These are phyloP conservation scores for Pangasius krempfi DNA, from an alignment of 2,797 vertebrate species.

Conservation along the genomic window DNA sequence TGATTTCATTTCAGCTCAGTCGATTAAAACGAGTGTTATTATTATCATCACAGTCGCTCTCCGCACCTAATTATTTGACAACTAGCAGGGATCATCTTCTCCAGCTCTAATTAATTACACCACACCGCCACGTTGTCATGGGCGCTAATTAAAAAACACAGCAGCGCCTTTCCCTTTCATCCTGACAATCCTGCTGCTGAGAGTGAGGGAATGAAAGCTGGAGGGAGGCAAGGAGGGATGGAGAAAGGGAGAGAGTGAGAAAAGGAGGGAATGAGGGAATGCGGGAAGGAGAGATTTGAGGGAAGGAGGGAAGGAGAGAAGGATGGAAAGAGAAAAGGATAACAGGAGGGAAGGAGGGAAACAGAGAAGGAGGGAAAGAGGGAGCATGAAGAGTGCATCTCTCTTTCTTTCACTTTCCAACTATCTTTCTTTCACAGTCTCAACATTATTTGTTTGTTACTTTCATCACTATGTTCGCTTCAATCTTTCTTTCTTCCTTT, in stretches of 20 bases:
- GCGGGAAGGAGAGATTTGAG: background rate
- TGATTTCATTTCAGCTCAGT: constrained; percentile 45
- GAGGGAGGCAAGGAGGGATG: constrained; percentile 21
- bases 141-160: constrained; percentile 37
- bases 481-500: background rate
- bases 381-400: background rate
- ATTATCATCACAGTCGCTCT: constrained; percentile 36
- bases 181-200: constrained; percentile 13
- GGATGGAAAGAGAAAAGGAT: background rate
- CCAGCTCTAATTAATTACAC: constrained; percentile 52
- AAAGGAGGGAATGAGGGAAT: constrained; percentile 35
- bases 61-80: constrained; percentile 42
- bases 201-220: background rate
- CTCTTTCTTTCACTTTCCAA: background rate
- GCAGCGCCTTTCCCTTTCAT: background rate
- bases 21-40: constrained; percentile 41
- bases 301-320: background rate
- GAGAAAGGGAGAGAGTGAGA: constrained; percentile 42
- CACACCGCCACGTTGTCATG: constrained; percentile 12
- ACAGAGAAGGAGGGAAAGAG: background rate
- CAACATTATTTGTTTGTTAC: background rate
- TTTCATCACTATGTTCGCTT: too few species aligned
- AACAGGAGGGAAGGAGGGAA: background rate
- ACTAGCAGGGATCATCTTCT: constrained; percentile 50
- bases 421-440: background rate